Evolutionary conservation across 2,888 invertebrate species (phyloP).

Genomic region (Tinea trinotella): DNA sequence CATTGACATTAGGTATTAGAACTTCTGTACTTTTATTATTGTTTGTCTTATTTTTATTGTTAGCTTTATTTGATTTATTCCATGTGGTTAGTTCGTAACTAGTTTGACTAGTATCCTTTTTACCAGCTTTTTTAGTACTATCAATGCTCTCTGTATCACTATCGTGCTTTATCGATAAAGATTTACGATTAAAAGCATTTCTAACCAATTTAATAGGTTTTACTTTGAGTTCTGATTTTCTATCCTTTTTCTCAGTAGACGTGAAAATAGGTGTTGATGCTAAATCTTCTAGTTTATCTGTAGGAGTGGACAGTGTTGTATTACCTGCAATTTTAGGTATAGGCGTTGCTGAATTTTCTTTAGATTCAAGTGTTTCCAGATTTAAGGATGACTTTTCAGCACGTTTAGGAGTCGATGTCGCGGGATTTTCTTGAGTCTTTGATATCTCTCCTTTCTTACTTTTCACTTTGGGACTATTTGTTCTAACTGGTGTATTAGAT

Average conservation of each 20-base stretch:
- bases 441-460: slow-evolving; percentile 1
- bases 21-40: slow-evolving; percentile 23
- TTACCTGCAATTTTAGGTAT: background rate
- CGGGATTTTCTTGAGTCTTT: background rate
- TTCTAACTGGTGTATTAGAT: background rate
- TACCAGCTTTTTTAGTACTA: background rate
- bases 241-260: background rate
- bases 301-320: background rate
- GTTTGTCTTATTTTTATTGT: slow-evolving; percentile 19
- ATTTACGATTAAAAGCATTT: background rate
- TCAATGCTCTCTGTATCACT: background rate
- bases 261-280: too few relatives aligned
- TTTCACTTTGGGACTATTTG: slow-evolving; percentile 13
- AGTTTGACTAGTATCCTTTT: slow-evolving; percentile 1
- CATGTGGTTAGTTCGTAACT: background rate
- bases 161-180: background rate
- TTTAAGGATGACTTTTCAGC: background rate
- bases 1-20: slow-evolving; percentile 23
- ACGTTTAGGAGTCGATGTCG: background rate
- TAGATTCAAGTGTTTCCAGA: too few relatives aligned
- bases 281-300: background rate
- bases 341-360: too few relatives aligned
- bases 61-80: background rate
- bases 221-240: background rate
- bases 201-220: slow-evolving; percentile 9